These are phyloP conservation scores for Drosophila greeni DNA, from an alignment of 2,888 invertebrate genomes.

Conservation along the genomic window DNA sequence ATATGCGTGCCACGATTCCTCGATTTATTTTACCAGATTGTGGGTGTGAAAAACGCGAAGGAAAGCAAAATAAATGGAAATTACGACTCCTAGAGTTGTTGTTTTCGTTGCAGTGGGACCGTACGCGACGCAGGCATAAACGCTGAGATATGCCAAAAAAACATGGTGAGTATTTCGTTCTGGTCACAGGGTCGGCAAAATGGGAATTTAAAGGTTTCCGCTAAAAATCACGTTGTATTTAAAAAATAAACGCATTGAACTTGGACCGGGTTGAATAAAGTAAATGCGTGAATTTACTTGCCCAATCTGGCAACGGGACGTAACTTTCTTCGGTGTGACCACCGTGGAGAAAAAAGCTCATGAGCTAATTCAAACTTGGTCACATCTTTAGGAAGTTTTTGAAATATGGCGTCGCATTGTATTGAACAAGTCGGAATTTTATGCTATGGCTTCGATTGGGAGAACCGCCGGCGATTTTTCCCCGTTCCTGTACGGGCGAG, in stretches of 20 bases:
- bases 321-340: not conserved
- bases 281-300: not conserved
- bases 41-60: constrained; percentile 24
- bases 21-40: constrained; percentile 9
- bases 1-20: constrained; percentile 9
- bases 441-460: not conserved
- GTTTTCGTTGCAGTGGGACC: constrained; percentile 7
- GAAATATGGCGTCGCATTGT: not conserved
- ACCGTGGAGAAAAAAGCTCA: not conserved
- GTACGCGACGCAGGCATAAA: not conserved
- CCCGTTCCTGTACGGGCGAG: not conserved
- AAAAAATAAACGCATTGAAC: too few relatives aligned
- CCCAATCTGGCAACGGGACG: not conserved
- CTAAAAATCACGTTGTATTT: too few relatives aligned
- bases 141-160: too few relatives aligned
- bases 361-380: not conserved
- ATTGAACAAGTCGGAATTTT: too few relatives aligned
- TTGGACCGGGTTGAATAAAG: too few relatives aligned
- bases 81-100: constrained; percentile 15
- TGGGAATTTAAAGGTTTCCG: too few relatives aligned
- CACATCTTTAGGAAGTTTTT: not conserved
- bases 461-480: not conserved
- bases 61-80: constrained; percentile 38
- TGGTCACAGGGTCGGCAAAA: too few relatives aligned
- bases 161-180: too few relatives aligned